A percentile compares a stretch with the other conserved stretches of the same genome.
phyloP scores from a whole-genome alignment of 2,888 invertebrate species.

The Onchidella celtica region DNA sequence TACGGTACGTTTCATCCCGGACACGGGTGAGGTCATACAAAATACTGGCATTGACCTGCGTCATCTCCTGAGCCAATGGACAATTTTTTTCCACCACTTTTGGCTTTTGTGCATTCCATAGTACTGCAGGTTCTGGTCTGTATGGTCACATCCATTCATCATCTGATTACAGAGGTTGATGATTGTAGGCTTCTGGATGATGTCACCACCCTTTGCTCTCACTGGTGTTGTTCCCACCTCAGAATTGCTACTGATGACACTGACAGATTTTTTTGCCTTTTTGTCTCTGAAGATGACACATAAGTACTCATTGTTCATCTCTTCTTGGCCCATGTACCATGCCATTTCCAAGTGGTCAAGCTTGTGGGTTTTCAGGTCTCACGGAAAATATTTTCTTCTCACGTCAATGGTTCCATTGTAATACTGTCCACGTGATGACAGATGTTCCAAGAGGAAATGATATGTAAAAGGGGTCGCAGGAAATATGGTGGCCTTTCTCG shows the following conservation, averaged over 20 bases:
- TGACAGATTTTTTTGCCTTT: conserved; percentile 6
- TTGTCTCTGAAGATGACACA: conserved; percentile 15
- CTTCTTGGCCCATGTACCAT: conserved; percentile 30
- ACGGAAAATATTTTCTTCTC: conserved; percentile 15
- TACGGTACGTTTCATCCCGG: background rate
- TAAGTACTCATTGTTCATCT: background rate
- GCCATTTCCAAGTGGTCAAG: background rate
- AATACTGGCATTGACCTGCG: background rate
- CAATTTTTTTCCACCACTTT: conserved; percentile 35
- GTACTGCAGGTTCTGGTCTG: background rate
- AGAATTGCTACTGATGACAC: background rate
- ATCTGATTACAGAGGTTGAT: background rate
- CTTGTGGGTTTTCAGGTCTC: background rate
- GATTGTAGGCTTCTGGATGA: background rate
- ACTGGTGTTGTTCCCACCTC: background rate
- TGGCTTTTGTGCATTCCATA: conserved; percentile 3
- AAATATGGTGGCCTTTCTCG: background rate
- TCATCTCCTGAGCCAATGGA: conserved; percentile 14
- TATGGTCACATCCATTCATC: background rate
- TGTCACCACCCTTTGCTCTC: background rate
- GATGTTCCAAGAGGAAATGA: background rate
- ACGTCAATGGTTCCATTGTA: background rate
- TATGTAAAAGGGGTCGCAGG: background rate
- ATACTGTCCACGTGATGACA: background rate
- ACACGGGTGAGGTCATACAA: background rate